These are phyloP conservation scores for Leptopilina drosophilae DNA, from an alignment of 2,888 invertebrate genomes.

Conservation along the genomic window DNA sequence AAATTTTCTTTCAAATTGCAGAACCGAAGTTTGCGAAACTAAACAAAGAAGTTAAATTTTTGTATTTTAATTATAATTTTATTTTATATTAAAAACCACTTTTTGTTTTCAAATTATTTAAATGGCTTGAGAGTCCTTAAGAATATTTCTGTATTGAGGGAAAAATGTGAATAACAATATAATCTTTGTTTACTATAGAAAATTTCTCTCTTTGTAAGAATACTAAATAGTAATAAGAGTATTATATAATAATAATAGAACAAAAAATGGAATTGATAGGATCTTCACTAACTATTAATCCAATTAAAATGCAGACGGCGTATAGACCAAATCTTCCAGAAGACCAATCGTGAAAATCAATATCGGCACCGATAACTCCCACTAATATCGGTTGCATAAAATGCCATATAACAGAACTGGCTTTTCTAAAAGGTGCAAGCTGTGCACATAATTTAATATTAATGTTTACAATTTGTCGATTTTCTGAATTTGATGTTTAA, in stretches of 20 bases:
- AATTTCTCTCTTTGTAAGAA: no score
- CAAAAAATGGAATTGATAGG: not conserved
- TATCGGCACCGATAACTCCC: slow-evolving; percentile 87
- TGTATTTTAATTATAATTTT: no score
- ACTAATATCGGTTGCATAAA: slow-evolving; percentile 87
- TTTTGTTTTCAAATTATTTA: no score
- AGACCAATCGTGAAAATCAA: slow-evolving; percentile 80
- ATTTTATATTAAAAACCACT: no score
- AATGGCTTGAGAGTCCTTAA: no score
- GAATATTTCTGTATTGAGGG: no score
- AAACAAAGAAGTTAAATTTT: no score
- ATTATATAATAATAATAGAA: not conserved
- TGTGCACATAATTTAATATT: slow-evolving; percentile 54
- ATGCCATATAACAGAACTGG: slow-evolving; percentile 83
- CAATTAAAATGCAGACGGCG: slow-evolving; percentile 70
- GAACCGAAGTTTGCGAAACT: no score
- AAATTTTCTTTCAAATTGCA: no score
- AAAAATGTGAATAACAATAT: no score
- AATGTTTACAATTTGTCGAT: not conserved
- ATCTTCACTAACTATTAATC: slow-evolving; percentile 77
- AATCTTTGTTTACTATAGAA: no score
- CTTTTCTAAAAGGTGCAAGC: slow-evolving; percentile 77
- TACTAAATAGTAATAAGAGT: no score
- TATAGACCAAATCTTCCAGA: slow-evolving; percentile 78
- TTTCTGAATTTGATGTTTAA: not conserved